Percentiles rank a stretch among this genome's conserved stretches.
phyloP scores from a whole-genome alignment of 2,797 vertebrate genomes.

The Pangasius macronema region DNA sequence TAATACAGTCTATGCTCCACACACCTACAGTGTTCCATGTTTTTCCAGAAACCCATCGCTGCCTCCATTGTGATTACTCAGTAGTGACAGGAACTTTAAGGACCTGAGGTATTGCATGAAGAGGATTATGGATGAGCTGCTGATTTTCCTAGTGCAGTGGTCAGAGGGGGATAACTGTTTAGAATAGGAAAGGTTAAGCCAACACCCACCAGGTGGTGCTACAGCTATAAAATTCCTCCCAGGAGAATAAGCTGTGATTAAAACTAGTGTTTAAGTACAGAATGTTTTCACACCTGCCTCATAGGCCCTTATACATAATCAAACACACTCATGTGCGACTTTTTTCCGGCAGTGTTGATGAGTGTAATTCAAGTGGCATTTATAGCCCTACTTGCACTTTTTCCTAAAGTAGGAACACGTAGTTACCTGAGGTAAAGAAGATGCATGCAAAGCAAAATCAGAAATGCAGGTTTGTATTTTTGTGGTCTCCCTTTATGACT shows the following conservation, averaged over 20 bases:
- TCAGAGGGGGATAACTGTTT: not conserved
- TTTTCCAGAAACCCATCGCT: not conserved
- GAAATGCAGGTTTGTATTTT: conserved; percentile 21
- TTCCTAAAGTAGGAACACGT: not conserved
- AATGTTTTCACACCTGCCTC: not conserved
- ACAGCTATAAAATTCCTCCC: conserved; percentile 24
- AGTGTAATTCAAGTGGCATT: conserved; percentile 9
- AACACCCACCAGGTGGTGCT: conserved; percentile 52
- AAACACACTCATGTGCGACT: conserved; percentile 20
- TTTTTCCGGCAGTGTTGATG: conserved; percentile 4
- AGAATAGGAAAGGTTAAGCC: not conserved
- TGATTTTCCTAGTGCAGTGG: not conserved
- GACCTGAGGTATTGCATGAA: not conserved
- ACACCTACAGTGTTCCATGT: not conserved
- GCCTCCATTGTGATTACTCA: not conserved
- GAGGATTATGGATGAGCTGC: not conserved
- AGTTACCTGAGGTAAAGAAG: conserved; percentile 9
- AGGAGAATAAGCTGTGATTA: conserved; percentile 16
- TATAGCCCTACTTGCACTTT: not conserved
- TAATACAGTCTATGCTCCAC: not conserved
- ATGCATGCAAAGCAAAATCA: not conserved
- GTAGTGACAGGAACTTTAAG: not conserved
- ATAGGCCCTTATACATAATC: not conserved
- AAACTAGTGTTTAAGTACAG: conserved; percentile 15
- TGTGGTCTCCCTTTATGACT: not conserved